Percentiles rank a stretch among this genome's conserved stretches.
phyloP scores from a whole-genome alignment of 2,113 vertebrate species.

The Aptenodytes patagonicus region DNA sequence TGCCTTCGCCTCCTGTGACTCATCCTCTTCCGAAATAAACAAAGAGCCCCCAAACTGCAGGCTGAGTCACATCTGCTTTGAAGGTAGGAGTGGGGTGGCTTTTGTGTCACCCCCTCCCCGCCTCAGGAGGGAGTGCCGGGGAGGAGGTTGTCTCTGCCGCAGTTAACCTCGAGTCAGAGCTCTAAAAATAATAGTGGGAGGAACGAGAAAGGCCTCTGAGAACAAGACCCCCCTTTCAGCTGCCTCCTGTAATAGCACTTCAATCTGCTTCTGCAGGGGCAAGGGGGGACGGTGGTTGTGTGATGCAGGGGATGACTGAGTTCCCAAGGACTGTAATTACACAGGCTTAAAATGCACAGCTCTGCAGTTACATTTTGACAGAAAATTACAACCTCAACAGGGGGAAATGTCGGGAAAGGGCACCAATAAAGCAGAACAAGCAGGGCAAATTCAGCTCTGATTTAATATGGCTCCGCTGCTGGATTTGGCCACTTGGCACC shows the following conservation, averaged over 20 bases:
- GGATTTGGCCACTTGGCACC: background rate
- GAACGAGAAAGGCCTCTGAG: background rate
- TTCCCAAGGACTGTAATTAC: constrained; percentile 20
- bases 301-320: background rate
- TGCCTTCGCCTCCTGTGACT: background rate
- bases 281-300: background rate
- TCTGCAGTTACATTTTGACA: background rate
- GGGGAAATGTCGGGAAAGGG: background rate
- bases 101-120: background rate
- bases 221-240: background rate
- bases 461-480: accelerated
- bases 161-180: background rate
- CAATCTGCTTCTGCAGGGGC: background rate
- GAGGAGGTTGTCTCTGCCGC: background rate
- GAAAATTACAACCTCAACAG: constrained; percentile 8
- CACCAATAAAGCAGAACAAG: background rate
- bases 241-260: background rate
- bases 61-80: background rate
- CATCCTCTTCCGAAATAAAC: background rate
- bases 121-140: background rate
- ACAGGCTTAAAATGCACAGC: constrained; percentile 13
- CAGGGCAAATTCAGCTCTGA: background rate
- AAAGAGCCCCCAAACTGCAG: background rate
- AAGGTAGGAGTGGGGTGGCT: background rate
- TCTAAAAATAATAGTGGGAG: background rate